Evolutionary conservation across 2,888 invertebrate species (phyloP).

Genomic region (Netelia fuscicornis): DNA sequence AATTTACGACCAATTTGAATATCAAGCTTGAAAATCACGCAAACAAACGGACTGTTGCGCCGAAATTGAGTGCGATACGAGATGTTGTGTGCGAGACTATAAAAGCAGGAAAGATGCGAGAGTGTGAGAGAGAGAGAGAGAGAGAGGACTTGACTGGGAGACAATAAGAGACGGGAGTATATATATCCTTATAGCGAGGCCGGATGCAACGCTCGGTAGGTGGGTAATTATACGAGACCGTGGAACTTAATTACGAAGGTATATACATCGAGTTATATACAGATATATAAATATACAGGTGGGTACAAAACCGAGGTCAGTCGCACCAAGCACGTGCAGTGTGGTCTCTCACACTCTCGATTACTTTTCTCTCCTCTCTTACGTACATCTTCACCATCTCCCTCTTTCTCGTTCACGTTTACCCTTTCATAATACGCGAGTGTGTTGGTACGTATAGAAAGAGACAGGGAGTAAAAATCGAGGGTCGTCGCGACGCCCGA

Average conservation of each 20-base stretch:
- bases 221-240: conserved; percentile 78
- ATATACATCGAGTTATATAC: conserved; percentile 48
- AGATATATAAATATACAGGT: conserved; percentile 54
- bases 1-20: too few relatives aligned
- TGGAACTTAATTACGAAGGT: conserved; percentile 78
- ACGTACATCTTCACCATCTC: conserved; percentile 24
- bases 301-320: conserved; percentile 70
- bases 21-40: too few relatives aligned
- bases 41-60: too few relatives aligned
- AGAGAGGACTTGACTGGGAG: not conserved
- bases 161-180: conserved; percentile 22
- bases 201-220: conserved; percentile 78
- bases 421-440: not conserved
- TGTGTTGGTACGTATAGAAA: not conserved
- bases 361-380: conserved; percentile 49
- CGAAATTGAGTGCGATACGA: too few relatives aligned
- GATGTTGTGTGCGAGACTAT: too few relatives aligned
- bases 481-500: conserved; percentile 58
- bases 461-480: conserved; percentile 39
- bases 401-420: conserved; percentile 8
- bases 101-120: too few relatives aligned
- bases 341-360: conserved; percentile 48
- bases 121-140: not conserved
- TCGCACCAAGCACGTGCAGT: conserved; percentile 67
- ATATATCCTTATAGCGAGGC: conserved; percentile 65